Percentiles rank a stretch among this genome's conserved stretches.
phyloP scores from a whole-genome alignment of 2,113 vertebrate genomes.

The Vulpes ferrilata region DNA sequence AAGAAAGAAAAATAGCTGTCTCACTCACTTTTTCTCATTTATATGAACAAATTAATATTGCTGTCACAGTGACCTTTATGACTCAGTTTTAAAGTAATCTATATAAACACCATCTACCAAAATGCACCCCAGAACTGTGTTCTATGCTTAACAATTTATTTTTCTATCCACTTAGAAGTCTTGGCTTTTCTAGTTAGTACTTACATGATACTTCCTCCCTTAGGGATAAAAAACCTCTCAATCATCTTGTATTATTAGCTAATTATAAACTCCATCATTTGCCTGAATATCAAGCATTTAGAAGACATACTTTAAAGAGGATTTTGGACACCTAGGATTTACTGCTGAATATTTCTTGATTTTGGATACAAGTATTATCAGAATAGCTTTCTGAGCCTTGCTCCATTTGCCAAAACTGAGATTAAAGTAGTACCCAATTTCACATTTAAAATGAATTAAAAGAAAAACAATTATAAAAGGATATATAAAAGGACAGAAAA shows the following conservation, averaged over 20 bases:
- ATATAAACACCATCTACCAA: constrained; percentile 18
- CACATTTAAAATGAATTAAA: constrained; percentile 37
- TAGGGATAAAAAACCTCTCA: not conserved
- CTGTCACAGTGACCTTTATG: constrained; percentile 59
- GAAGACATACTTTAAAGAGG: not conserved
- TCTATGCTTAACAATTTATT: constrained; percentile 1
- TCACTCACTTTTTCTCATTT: constrained; percentile 29
- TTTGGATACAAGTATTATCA: not conserved
- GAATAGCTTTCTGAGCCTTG: not conserved
- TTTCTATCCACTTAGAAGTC: constrained; percentile 14
- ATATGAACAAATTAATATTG: constrained; percentile 66
- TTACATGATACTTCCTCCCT: not conserved
- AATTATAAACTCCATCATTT: constrained; percentile 1
- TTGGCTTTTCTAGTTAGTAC: not conserved
- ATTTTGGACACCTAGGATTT: not conserved
- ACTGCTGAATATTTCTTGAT: not conserved
- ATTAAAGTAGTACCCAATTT: not conserved
- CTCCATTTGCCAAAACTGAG: not conserved
- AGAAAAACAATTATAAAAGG: not conserved
- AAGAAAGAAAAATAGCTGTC: constrained; percentile 60
- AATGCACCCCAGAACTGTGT: not conserved
- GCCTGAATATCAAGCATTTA: not conserved
- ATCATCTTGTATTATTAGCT: not conserved
- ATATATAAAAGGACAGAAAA: not conserved
- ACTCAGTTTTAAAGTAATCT: constrained; percentile 38